Evolutionary conservation across 2,113 vertebrate species (phyloP), one percentile per base, ranked within the genome.

Genomic region (Genyomyrus donnyi): DNA sequence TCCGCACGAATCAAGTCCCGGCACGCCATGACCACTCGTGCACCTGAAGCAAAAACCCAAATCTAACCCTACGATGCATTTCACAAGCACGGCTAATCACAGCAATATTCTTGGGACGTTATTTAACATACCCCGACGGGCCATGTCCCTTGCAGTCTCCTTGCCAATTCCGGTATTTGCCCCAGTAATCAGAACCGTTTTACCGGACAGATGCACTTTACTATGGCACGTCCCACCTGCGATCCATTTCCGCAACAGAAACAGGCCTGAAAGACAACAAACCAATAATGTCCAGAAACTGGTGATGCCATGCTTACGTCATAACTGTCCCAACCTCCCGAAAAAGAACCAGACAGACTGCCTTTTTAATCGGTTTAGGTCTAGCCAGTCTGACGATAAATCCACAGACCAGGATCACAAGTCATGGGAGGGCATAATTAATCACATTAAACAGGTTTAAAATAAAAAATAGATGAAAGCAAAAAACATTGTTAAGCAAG

Each of bases 181-280:
- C 83, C 96, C 95, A 1, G 95, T 96, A 80, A 96, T 95, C n/a
- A 96, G 91, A 85, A 96, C 95, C 48, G 95, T 96, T 93, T 96
- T 95, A 2, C 94, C 94, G 39, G 95, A 92, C 87, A 96, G 92
- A 45, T 92, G 52, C 85, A 62, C 93, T 93, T 93, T 94, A 93
- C 94, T 96, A 17, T 85, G 42, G 88, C 95, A 95, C 42, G 91
- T 91, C 27, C 88, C 90, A 1, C 95, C 95, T 13, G 92, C 93
- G 91, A 94, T 17, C 95, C 95, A 95, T 45, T 92, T 93, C 2
- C 93, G 91, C 52, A 96, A 90, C 77, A 91, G 93, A 88, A 95
- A 39, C 9, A 95, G 0, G 10, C 93, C 88, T 85, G 39, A 49
- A 17, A 19, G 70, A 77, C 70, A 77, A 35, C 70, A 77, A 77